Evolutionary conservation across 2,797 vertebrate genomes (phyloP).

Genomic region (Lacerta viridis): DNA sequence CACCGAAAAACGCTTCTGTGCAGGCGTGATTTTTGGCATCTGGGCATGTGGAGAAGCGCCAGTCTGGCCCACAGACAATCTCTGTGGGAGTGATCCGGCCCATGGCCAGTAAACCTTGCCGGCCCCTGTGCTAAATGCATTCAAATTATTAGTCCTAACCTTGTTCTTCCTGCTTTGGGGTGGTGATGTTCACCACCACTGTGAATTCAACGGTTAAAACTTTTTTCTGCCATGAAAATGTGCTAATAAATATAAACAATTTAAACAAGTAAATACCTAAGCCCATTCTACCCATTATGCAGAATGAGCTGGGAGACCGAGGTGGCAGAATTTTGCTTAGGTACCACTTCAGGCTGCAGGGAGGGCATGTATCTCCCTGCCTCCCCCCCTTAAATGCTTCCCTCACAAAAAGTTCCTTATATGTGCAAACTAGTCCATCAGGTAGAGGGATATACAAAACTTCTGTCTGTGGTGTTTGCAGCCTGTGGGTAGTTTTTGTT

Average conservation of each 20-base stretch:
- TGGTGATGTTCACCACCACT: not conserved
- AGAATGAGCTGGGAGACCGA: too few species aligned
- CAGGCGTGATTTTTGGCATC: too few species aligned
- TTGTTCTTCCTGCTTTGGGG: too few species aligned
- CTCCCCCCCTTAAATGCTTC: not conserved
- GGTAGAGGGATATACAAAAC: not conserved
- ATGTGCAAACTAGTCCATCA: too few species aligned
- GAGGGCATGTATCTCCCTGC: not conserved
- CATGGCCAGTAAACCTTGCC: too few species aligned
- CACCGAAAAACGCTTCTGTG: too few species aligned
- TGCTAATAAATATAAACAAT: not conserved
- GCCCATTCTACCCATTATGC: not conserved
- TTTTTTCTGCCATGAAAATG: not conserved
- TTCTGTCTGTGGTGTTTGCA: not conserved
- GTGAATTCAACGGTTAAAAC: not conserved
- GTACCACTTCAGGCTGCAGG: not conserved
- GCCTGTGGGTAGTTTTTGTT: not conserved
- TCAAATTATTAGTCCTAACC: too few species aligned
- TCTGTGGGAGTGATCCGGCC: too few species aligned
- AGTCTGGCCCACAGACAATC: too few species aligned
- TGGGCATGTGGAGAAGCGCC: too few species aligned
- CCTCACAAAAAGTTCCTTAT: not conserved
- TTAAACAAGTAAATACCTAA: conserved; percentile 1
- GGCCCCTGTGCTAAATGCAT: too few species aligned
- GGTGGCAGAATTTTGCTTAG: not conserved